Evolutionary conservation across 2,888 invertebrate genomes (phyloP).

Genomic region (Xanthostigma xanthostigma): DNA sequence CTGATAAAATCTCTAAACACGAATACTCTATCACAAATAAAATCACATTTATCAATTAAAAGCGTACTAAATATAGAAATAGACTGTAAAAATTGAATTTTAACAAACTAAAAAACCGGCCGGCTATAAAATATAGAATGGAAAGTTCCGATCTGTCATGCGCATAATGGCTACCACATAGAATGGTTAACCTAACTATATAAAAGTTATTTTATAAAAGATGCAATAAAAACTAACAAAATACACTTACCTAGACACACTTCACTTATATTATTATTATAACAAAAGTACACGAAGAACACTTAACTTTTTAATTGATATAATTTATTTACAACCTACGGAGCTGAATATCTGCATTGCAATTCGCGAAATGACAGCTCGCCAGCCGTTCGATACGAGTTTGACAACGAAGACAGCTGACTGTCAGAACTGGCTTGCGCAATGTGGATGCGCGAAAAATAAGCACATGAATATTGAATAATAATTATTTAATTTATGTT

Average conservation of each 20-base stretch:
- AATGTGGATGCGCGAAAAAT: slow-evolving; percentile 5
- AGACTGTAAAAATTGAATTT: too few relatives aligned
- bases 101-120: slow-evolving; percentile 21
- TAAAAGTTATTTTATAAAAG: background rate
- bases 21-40: too few relatives aligned
- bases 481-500: too few relatives aligned
- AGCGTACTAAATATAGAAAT: too few relatives aligned
- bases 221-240: background rate
- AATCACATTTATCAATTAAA: too few relatives aligned
- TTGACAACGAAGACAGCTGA: slow-evolving; percentile 28
- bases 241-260: background rate
- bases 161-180: background rate
- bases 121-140: slow-evolving; percentile 15
- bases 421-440: slow-evolving; percentile 17
- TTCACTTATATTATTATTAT: too few relatives aligned
- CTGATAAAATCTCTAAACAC: too few relatives aligned
- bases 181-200: background rate
- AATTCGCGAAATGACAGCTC: slow-evolving; percentile 17
- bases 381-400: slow-evolving; percentile 23
- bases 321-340: background rate
- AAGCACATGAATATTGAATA: too few relatives aligned
- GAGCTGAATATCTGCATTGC: background rate
- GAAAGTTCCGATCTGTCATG: slow-evolving; percentile 4
- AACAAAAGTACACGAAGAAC: background rate
- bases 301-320: background rate